phyloP scores from a whole-genome alignment of 2,113 vertebrate genomes.

The Calypte anna region DNA sequence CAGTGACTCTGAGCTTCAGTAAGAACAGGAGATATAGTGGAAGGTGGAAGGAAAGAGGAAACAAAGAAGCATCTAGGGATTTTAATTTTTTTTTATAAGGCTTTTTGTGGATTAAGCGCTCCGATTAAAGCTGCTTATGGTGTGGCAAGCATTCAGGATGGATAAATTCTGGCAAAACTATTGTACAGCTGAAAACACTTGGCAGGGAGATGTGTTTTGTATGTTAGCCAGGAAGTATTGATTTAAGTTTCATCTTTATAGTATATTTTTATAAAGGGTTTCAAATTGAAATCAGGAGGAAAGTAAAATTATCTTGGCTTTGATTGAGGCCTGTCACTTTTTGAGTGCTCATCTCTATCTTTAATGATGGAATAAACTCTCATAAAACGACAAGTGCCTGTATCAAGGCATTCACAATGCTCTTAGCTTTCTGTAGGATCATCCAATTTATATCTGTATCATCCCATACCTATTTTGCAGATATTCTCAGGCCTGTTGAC shows the following conservation, averaged over 20 bases:
- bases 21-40: neutral
- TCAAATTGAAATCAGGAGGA: neutral
- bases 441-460: neutral
- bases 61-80: neutral
- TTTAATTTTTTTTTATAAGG: neutral
- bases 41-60: neutral
- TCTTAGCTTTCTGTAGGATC: neutral
- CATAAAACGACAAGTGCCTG: neutral
- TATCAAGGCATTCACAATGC: neutral
- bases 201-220: neutral
- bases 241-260: neutral
- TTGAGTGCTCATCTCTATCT: neutral
- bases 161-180: neutral
- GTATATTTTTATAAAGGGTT: neutral
- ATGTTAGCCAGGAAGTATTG: neutral
- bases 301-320: neutral
- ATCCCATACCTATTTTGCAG: neutral
- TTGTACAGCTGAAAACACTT: slow-evolving; percentile 17
- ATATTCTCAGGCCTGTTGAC: neutral
- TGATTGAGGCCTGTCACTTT: neutral
- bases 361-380: neutral
- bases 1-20: neutral
- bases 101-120: neutral
- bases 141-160: neutral
- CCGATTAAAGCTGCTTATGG: neutral